Evolutionary conservation across 2,888 invertebrate genomes (phyloP).

Genomic region (Anthophora plumipes): DNA sequence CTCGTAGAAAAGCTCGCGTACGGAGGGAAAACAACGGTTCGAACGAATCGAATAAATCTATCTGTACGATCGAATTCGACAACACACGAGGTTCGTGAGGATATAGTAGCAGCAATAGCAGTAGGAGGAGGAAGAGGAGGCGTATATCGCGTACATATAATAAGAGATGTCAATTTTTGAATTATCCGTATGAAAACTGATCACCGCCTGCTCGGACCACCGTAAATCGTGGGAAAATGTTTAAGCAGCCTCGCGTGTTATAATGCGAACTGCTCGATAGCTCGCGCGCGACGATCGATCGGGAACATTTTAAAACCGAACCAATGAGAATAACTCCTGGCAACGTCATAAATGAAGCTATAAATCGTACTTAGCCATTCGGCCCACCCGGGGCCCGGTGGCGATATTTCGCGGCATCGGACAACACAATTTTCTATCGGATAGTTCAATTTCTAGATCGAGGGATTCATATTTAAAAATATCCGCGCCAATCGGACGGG

Average conservation of each 20-base stretch:
- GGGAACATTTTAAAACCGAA: slow-evolving; percentile 57
- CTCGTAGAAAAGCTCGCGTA: too few species aligned
- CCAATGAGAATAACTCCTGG: slow-evolving; percentile 55
- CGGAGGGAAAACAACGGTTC: too few species aligned
- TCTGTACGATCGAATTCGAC: slow-evolving; percentile 26
- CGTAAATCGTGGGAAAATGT: slow-evolving; percentile 48
- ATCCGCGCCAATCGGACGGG: slow-evolving; percentile 54
- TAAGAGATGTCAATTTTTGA: slow-evolving; percentile 50
- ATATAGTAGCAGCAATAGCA: not conserved
- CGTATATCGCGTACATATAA: slow-evolving; percentile 37
- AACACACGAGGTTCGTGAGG: not conserved
- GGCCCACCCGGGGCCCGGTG: not conserved
- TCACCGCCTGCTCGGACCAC: slow-evolving; percentile 42
- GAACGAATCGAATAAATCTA: slow-evolving; percentile 42
- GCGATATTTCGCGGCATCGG: slow-evolving; percentile 45
- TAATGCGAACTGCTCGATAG: too few species aligned
- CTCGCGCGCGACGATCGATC: slow-evolving; percentile 56
- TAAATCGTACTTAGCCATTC: slow-evolving; percentile 55
- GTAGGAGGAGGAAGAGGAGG: not conserved
- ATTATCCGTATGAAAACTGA: slow-evolving; percentile 50
- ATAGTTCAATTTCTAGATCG: slow-evolving; percentile 51
- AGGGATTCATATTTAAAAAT: slow-evolving; percentile 67
- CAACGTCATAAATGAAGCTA: slow-evolving; percentile 57
- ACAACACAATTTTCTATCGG: slow-evolving; percentile 59
- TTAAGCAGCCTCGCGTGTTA: slow-evolving; percentile 47